Conservation (phyloP, 2,888 invertebrate species). For the Leucania comma region DNA sequence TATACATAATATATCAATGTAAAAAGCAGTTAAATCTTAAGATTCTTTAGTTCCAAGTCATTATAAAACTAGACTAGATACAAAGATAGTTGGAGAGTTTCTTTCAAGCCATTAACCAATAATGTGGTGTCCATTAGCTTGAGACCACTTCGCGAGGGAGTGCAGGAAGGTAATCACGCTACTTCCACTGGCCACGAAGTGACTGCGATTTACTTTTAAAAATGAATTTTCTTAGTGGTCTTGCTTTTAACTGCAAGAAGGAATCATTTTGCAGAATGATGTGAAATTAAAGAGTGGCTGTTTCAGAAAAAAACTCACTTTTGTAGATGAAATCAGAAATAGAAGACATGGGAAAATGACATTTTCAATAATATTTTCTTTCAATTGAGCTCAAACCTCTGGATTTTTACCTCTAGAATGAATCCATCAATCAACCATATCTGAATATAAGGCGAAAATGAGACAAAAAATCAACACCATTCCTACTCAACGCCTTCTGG, state of each 20-base stretch:
- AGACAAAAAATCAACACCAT: too few relatives aligned
- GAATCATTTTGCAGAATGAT: background rate
- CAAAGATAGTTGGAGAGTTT: conserved; percentile 6
- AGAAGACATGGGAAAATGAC: too few relatives aligned
- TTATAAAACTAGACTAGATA: background rate
- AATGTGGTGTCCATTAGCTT: conserved; percentile 52
- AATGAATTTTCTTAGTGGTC: background rate
- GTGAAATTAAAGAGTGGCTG: too few relatives aligned
- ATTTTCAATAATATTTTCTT: too few relatives aligned
- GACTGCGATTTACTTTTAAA: conserved; percentile 20
- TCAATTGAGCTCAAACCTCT: too few relatives aligned
- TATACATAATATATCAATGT: too few relatives aligned
- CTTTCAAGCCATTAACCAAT: conserved; percentile 51
- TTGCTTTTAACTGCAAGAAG: background rate
- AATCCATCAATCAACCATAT: too few relatives aligned
- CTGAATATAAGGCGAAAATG: too few relatives aligned
- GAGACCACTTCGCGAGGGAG: conserved; percentile 41
- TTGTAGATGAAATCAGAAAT: too few relatives aligned
- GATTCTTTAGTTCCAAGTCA: background rate
- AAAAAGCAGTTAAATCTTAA: background rate
- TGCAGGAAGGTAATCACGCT: conserved; percentile 59
- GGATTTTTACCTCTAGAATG: too few relatives aligned
- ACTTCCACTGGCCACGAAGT: conserved; percentile 12
- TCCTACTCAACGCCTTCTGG: too few relatives aligned
- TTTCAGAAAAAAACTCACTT: too few relatives aligned